Conservation (phyloP, 2,113 vertebrate species). For the Erythrocercus mccallii region DNA sequence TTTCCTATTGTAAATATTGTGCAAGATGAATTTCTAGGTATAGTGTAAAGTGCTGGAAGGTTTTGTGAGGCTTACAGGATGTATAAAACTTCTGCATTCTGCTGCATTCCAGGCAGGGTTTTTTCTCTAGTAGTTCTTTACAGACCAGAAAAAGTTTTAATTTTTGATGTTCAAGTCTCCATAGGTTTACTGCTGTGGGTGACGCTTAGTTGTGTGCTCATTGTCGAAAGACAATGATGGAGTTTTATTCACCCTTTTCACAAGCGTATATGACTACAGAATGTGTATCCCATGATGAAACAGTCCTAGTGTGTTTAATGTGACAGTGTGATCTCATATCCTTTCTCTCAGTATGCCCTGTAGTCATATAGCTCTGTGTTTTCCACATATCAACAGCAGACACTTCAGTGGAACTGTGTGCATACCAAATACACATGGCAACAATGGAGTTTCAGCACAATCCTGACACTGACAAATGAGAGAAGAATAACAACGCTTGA, state of each 20-base stretch:
- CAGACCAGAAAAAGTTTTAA: not conserved
- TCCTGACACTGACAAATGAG: not conserved
- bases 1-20: not conserved
- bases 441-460: not conserved
- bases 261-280: not conserved
- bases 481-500: not conserved
- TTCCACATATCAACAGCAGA: not conserved
- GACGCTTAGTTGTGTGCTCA: not conserved
- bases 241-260: not conserved
- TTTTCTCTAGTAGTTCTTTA: not conserved
- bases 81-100: not conserved
- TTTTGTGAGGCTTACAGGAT: not conserved
- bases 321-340: not conserved
- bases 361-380: not conserved
- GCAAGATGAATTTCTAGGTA: not conserved
- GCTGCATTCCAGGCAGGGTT: fast-evolving
- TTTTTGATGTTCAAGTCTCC: not conserved
- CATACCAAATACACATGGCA: not conserved
- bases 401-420: not conserved
- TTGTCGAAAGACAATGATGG: not conserved
- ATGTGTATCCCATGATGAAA: not conserved
- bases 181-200: not conserved
- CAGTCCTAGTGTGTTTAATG: not conserved
- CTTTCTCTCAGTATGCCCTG: not conserved
- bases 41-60: not conserved